A percentile compares a stretch with the other conserved stretches of the same genome.
These are phyloP conservation scores for Lethrus apterus DNA, from an alignment of 1,140 invertebrate species.

Conservation along the genomic window DNA sequence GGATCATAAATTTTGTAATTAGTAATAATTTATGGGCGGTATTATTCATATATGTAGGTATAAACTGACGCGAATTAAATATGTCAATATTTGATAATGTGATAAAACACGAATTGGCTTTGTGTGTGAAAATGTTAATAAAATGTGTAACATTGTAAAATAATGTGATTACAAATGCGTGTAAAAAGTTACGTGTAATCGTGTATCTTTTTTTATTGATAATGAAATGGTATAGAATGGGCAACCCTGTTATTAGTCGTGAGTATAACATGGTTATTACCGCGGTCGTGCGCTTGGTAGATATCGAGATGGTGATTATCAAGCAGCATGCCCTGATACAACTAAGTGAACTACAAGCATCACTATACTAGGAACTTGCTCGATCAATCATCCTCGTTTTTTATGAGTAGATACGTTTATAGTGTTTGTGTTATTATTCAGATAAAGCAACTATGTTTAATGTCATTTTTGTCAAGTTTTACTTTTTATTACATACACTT, in stretches of 20 bases:
- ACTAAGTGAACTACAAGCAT: not conserved
- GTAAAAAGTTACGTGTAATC: too few relatives aligned
- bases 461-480: slow-evolving; percentile 3
- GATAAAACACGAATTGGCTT: too few relatives aligned
- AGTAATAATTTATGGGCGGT: too few relatives aligned
- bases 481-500: too few relatives aligned
- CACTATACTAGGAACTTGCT: not conserved
- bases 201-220: slow-evolving; percentile 1
- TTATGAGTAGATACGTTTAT: slow-evolving; percentile 5
- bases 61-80: too few relatives aligned
- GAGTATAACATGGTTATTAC: not conserved
- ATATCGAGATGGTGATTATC: slow-evolving; percentile 6
- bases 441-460: not conserved
- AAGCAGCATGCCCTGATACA: slow-evolving; percentile 1
- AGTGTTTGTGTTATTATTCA: slow-evolving; percentile 2
- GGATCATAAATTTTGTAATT: too few relatives aligned
- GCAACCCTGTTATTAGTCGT: slow-evolving; percentile 2
- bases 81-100: too few relatives aligned
- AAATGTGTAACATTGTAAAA: too few relatives aligned
- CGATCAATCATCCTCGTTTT: slow-evolving; percentile 4
- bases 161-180: too few relatives aligned
- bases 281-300: slow-evolving; percentile 1
- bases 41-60: too few relatives aligned
- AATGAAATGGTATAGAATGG: slow-evolving; percentile 3
- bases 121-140: too few relatives aligned